These are phyloP conservation scores for Osmerus eperlanus DNA, from an alignment of 2,113 vertebrate genomes.

Conservation along the genomic window DNA sequence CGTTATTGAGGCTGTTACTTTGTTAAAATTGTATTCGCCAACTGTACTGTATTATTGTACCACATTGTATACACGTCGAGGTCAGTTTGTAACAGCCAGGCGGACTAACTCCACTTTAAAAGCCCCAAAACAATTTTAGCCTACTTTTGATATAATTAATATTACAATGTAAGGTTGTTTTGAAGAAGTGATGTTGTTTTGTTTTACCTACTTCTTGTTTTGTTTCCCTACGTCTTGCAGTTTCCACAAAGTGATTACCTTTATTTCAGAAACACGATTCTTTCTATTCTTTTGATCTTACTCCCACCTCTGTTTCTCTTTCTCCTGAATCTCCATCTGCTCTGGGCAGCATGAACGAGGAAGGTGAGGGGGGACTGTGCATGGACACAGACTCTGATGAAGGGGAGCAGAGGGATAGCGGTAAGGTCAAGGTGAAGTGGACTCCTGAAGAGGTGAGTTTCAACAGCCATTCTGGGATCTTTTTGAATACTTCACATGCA, in stretches of 20 bases:
- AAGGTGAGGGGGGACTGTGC: constrained; percentile 68
- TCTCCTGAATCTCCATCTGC: neutral
- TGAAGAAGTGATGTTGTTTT: neutral
- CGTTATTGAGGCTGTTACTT: too few species aligned
- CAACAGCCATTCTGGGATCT: neutral
- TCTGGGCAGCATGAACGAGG: constrained; percentile 69
- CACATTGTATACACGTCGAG: too few species aligned
- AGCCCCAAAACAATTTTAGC: too few species aligned
- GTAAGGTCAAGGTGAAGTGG: constrained; percentile 80
- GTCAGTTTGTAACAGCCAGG: too few species aligned
- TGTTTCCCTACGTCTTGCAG: neutral
- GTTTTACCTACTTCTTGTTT: neutral
- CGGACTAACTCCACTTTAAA: too few species aligned
- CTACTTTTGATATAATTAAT: too few species aligned
- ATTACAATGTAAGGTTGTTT: too few species aligned
- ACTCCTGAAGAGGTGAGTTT: constrained; percentile 80
- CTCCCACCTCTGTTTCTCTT: neutral
- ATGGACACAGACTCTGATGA: constrained; percentile 76
- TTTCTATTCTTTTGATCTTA: constrained; percentile 5
- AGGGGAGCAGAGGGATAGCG: constrained; percentile 69
- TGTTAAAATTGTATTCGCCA: too few species aligned
- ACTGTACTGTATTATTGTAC: too few species aligned
- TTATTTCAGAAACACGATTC: neutral
- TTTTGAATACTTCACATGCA: neutral
- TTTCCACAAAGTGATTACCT: neutral